Base-by-base conservation (phyloP, 2,888 invertebrate species). In the Yponomeuta evonymella region DNA sequence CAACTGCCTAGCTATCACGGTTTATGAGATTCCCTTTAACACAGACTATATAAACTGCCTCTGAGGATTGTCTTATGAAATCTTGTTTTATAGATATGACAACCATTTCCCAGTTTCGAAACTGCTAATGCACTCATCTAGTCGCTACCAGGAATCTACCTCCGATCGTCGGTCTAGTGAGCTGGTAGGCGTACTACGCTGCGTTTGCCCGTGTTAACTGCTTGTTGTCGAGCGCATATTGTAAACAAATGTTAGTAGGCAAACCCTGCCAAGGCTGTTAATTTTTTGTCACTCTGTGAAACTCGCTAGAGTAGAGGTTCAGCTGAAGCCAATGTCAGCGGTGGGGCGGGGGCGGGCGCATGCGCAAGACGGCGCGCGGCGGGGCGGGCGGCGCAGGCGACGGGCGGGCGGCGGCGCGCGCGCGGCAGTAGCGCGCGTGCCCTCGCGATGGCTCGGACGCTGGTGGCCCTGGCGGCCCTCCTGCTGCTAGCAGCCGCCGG, bases 401-500 rank as follows among this genome's bases (percentile, higher is more conserved):
- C 72, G 69, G 83, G 82, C 78, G 83, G 77, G 77, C 78, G 76
- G 80, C 79, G 79, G 79, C 75, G 74, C 82, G 83, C 81, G 79
- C 79, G 79, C 51, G 78, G 84, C 90, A 90, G 90, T 90, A 84
- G 70, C 89, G 87, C 91, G 90, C 89, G 90, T 87, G 90, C 87
- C 84, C 78, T 89, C 85, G 89, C 86, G 87, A 92, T 92, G 92
- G 90, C 90, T 88, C 90, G 91, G 85, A 90, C 88, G 89, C 86
- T 90, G 86, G 83, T 86, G 87, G 89, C 87, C 84, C 83, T 90
- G 79, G 86, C 84, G 84, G 88, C 87, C 81, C 83, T 90, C 81
- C 88, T 94, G 87, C 91, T 94, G 87, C 91, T 94, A 83, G 87
- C 90, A 88, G 88, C 83, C 79, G 85, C 89, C 89, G 88, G 85